A percentile compares a stretch with the other conserved stretches of the same genome.
phyloP scores from a whole-genome alignment of 2,888 invertebrate genomes.

The Chaetoderma sp. region DNA sequence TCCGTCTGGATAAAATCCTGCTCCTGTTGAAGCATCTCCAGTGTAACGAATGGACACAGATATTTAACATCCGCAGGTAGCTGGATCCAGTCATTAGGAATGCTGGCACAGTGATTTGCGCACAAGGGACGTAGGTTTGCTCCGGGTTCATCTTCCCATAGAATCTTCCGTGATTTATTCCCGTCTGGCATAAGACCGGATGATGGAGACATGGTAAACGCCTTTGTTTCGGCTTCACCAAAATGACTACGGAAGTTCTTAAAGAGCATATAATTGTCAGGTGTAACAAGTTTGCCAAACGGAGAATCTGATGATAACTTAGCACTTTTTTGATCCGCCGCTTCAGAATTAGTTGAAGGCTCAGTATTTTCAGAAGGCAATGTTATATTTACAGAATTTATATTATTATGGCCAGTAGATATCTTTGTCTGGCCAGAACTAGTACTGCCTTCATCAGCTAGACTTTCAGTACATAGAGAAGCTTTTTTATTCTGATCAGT shows the following conservation, averaged over 20 bases:
- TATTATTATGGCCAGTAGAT: too few species aligned
- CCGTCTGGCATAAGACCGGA: not conserved
- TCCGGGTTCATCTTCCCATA: conserved; percentile 48
- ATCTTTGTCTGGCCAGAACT: too few species aligned
- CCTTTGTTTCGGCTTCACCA: not conserved
- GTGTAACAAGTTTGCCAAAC: not conserved
- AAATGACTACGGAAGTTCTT: not conserved
- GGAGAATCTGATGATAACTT: not conserved
- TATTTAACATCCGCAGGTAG: conserved; percentile 60
- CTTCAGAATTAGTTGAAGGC: not conserved
- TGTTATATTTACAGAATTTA: too few species aligned
- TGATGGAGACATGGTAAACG: not conserved
- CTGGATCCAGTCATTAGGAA: conserved; percentile 59
- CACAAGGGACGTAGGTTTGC: not conserved
- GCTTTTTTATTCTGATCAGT: too few species aligned
- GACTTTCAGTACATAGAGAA: too few species aligned
- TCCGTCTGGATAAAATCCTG: conserved; percentile 57
- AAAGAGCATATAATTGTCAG: not conserved
- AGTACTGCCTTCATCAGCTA: too few species aligned
- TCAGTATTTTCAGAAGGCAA: too few species aligned
- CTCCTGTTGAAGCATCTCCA: conserved; percentile 55
- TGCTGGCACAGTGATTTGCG: conserved; percentile 36
- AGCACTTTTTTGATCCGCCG: not conserved
- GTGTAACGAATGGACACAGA: conserved; percentile 50
- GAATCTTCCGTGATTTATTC: conserved; percentile 43